Evolutionary conservation across 2,888 invertebrate species (phyloP).

Genomic region (Hypena proboscidalis): DNA sequence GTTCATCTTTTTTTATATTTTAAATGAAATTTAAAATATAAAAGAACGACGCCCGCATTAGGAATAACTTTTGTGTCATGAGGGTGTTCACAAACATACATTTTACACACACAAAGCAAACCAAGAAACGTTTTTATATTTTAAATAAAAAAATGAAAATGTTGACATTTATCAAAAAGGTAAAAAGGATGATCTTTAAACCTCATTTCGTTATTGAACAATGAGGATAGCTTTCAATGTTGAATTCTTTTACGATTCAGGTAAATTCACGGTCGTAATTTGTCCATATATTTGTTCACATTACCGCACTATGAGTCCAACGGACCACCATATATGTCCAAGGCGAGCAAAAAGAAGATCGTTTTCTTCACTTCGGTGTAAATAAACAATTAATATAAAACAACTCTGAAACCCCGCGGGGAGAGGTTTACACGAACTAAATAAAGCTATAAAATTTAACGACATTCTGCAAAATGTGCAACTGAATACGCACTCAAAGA

Average conservation of each 20-base stretch:
- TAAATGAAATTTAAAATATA: no score
- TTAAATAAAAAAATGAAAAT: no score
- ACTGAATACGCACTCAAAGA: no score
- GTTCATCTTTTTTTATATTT: no score
- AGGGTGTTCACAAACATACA: no score
- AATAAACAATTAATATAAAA: conserved; percentile 56
- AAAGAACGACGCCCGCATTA: no score
- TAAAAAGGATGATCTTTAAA: not conserved
- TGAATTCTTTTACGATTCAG: conserved; percentile 43
- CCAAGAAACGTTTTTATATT: no score
- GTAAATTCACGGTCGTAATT: conserved; percentile 46
- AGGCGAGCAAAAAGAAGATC: conserved; percentile 46
- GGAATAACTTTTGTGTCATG: no score
- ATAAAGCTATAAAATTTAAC: conserved; percentile 74
- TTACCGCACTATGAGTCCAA: conserved; percentile 38
- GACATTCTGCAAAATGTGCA: conserved; percentile 57
- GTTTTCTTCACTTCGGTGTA: conserved; percentile 41
- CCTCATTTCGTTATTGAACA: not conserved
- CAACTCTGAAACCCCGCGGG: conserved; percentile 8
- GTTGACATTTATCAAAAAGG: no score
- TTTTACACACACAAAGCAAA: no score
- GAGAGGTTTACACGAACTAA: conserved; percentile 52
- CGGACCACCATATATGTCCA: conserved; percentile 46
- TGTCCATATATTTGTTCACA: conserved; percentile 31
- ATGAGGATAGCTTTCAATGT: conserved; percentile 31